Conservation (phyloP, 2,797 vertebrate species). For the Macrochelys suwanniensis region DNA sequence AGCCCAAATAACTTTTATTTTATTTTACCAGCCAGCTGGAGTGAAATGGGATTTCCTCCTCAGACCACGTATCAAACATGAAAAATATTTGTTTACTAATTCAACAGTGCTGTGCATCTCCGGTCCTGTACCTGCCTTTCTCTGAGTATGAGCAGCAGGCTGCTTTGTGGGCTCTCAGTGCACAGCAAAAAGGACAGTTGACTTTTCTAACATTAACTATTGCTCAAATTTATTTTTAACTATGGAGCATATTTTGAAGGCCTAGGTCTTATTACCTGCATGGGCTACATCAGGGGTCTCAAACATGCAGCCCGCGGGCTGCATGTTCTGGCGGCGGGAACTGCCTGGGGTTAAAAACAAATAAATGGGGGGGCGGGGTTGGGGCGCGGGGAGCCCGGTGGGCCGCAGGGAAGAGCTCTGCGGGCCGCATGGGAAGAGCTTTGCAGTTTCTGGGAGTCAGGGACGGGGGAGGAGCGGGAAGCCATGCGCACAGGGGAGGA, state of each 20-base stretch:
- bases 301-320: too few relatives aligned
- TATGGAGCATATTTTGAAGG: neutral
- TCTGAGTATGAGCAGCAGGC: neutral
- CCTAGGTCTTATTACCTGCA: neutral
- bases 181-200: neutral
- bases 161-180: neutral
- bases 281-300: neutral
- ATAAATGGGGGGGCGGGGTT: too few relatives aligned
- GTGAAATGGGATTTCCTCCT: neutral
- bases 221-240: neutral
- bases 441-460: too few relatives aligned
- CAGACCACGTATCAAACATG: neutral
- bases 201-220: neutral
- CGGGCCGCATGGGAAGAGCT: too few relatives aligned
- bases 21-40: neutral
- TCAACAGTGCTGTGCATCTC: neutral
- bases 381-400: too few relatives aligned
- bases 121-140: neutral
- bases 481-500: too few relatives aligned
- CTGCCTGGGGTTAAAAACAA: too few relatives aligned
- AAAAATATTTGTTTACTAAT: neutral
- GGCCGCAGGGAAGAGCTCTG: too few relatives aligned
- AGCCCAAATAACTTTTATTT: neutral
- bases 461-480: too few relatives aligned
- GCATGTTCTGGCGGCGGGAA: too few relatives aligned